These are phyloP conservation scores for Panagrolaimus sp. DNA, from an alignment of 1,140 invertebrate species.

Conservation along the genomic window DNA sequence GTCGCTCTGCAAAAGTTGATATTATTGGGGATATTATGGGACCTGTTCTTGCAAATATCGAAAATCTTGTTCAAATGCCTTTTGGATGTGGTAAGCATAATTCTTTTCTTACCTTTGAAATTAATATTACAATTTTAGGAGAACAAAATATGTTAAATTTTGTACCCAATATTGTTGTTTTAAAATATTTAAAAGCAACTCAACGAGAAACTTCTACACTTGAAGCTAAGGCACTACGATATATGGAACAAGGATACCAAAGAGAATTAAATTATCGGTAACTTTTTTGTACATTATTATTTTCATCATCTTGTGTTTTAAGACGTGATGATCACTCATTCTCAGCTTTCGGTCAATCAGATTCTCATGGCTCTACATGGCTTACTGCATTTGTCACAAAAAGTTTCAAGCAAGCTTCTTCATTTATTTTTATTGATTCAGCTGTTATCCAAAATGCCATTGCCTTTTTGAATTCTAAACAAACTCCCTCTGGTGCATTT, in stretches of 20 bases:
- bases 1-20: constrained; percentile 44
- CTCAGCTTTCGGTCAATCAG: constrained; percentile 78
- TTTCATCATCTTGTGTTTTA: constrained; percentile 20
- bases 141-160: constrained; percentile 85
- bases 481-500: constrained; percentile 72
- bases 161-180: constrained; percentile 78
- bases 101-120: too few species aligned
- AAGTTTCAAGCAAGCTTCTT: constrained; percentile 75
- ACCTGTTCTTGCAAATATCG: constrained; percentile 51
- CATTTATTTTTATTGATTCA: constrained; percentile 73
- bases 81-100: constrained; percentile 76
- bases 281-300: background rate
- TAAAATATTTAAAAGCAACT: constrained; percentile 70
- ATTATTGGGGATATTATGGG: constrained; percentile 56
- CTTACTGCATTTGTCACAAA: constrained; percentile 86
- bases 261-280: constrained; percentile 75
- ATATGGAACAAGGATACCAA: constrained; percentile 78
- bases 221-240: constrained; percentile 69
- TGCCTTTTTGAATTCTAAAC: constrained; percentile 72
- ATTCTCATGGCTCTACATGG: constrained; percentile 83
- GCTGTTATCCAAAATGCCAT: constrained; percentile 69
- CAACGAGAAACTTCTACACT: constrained; percentile 66
- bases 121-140: too few species aligned
- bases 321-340: constrained; percentile 84
- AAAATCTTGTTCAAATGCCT: constrained; percentile 71